Percentiles rank a stretch among this genome's conserved stretches.
Conservation (phyloP, 2,888 invertebrate species). For the Unio delphinus region DNA sequence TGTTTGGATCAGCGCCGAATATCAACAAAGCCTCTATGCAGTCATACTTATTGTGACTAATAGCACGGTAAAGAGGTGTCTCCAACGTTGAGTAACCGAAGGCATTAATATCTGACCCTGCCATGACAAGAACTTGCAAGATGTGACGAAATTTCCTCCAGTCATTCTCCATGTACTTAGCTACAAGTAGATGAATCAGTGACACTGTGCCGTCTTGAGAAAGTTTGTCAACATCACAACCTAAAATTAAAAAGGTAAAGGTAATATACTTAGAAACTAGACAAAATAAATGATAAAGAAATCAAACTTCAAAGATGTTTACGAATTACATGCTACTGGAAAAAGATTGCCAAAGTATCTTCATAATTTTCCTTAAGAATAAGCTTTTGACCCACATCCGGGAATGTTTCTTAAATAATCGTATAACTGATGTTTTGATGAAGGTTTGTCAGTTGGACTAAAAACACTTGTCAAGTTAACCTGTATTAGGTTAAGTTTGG, state of each 20-base stretch:
- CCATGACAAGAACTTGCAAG: slow-evolving; percentile 29
- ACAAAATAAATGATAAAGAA: no score
- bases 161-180: slow-evolving; percentile 15
- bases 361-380: no score
- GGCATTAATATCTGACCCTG: slow-evolving; percentile 32
- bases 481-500: no score
- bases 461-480: no score
- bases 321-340: no score
- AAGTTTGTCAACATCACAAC: slow-evolving; percentile 42
- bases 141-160: slow-evolving; percentile 22
- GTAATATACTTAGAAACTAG: no score
- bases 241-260: slow-evolving; percentile 12
- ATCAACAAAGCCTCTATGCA: slow-evolving; percentile 34
- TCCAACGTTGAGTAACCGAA: slow-evolving; percentile 41
- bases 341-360: no score
- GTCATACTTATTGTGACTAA: slow-evolving; percentile 34
- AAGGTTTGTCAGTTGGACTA: no score
- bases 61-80: slow-evolving; percentile 45
- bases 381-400: no score
- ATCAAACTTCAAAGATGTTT: no score
- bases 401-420: no score
- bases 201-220: slow-evolving; percentile 33
- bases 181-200: slow-evolving; percentile 42
- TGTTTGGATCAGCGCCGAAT: slow-evolving; percentile 47
- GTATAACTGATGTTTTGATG: no score